Base-by-base conservation (phyloP, 2,113 vertebrate genomes). In the Nothobranchius kuhntae region DNA sequence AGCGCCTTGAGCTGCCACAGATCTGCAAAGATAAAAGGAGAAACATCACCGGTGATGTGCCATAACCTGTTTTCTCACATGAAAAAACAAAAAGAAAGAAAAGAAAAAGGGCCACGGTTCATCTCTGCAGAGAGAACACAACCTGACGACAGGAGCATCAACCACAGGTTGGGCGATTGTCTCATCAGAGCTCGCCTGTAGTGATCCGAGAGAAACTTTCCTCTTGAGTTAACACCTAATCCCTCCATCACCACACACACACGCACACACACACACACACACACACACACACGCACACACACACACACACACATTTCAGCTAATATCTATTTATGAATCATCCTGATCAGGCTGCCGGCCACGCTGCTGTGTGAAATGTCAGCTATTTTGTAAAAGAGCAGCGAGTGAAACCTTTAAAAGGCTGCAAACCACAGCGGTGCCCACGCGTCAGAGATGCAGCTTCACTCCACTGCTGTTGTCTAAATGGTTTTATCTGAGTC, bases 381-480 rank as follows among this genome's bases (percentile, higher is more conserved):
- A 81, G 71, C 57, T 72, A 51, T 73, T 72, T 78, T 80, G 30
- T 75, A 15, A 48, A 74, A 30, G 66, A 74, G 59, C 64, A 60
- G 58, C 61, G 60, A 78, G 73, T 84, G 77, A 86, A 84, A 81
- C 75, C 78, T 65, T 86, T 73, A 76, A 68, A 80, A 30, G 71
- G 55, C 67, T 68, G 59, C 45, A 81, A 85, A 88, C 85, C 89
- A 78, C 86, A 87, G 71, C 30, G 30, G 30, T 30, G 30, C 30
- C 30, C 30, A 30, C 30, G 30, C 30, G 3, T 30, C 30, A 3
- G 30, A 30, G 30, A 30, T 30, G 30, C 30, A 30, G 30, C 30
- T 30, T 30, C 30, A 30, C 30, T 1, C 30, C 30, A 1, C 30
- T 30, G 30, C 30, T 30, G 30, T 4, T 30, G 30, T 30, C 30